These are phyloP conservation scores for Hermetia illucens DNA, from an alignment of 1,140 invertebrate genomes.

Conservation along the genomic window DNA sequence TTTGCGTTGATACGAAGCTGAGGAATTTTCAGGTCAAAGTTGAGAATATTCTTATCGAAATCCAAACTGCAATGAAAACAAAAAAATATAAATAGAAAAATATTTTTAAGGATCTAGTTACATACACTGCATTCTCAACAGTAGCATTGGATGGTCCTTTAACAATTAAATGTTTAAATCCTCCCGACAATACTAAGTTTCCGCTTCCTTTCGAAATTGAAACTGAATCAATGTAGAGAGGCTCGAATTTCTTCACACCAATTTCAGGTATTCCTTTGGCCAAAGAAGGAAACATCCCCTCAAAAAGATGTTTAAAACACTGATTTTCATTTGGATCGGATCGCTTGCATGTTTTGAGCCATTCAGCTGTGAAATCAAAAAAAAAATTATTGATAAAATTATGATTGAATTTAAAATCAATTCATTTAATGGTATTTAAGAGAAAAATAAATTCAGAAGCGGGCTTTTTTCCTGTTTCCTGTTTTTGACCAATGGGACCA, in stretches of 20 bases:
- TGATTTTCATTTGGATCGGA: slow-evolving; percentile 25
- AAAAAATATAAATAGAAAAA: neutral
- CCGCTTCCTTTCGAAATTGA: slow-evolving; percentile 33
- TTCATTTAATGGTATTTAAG: neutral
- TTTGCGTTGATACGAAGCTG: slow-evolving; percentile 35
- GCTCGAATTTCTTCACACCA: slow-evolving; percentile 33
- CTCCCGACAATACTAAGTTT: slow-evolving; percentile 30
- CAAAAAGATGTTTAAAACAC: slow-evolving; percentile 24
- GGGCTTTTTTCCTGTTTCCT: neutral
- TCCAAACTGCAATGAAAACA: slow-evolving; percentile 25
- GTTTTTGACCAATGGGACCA: neutral
- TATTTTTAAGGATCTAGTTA: slow-evolving; percentile 7
- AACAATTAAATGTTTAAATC: slow-evolving; percentile 32
- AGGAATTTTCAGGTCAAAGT: slow-evolving; percentile 37
- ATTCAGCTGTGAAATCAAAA: slow-evolving; percentile 19
- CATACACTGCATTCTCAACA: slow-evolving; percentile 20
- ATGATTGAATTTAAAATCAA: too few relatives aligned
- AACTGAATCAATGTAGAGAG: slow-evolving; percentile 32
- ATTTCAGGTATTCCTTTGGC: slow-evolving; percentile 35
- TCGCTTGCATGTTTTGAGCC: slow-evolving; percentile 24
- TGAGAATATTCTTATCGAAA: slow-evolving; percentile 29
- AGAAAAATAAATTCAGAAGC: neutral
- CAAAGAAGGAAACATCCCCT: slow-evolving; percentile 23
- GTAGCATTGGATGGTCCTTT: slow-evolving; percentile 34
- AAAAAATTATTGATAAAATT: too few relatives aligned